Evolutionary conservation across 2,888 invertebrate genomes (phyloP).

Genomic region (Drosophila macrothrix): DNA sequence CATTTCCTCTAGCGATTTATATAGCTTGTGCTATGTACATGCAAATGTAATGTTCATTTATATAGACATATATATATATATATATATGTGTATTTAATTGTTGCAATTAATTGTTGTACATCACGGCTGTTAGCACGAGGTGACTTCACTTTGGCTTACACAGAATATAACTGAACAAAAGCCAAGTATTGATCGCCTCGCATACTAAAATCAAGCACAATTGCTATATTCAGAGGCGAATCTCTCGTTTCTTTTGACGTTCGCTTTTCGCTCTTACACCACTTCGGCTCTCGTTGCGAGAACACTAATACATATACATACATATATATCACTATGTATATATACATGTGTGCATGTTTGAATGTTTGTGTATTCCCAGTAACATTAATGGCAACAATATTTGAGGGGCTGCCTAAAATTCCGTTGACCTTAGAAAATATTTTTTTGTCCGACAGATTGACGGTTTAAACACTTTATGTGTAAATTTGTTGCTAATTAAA

Average conservation of each 20-base stretch:
- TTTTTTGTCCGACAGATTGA: background rate
- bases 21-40: conserved; percentile 7
- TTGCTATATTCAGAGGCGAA: conserved; percentile 22
- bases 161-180: conserved; percentile 58
- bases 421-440: conserved; percentile 2
- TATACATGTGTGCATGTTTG: background rate
- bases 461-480: background rate
- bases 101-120: conserved; percentile 27
- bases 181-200: conserved; percentile 37
- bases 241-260: conserved; percentile 33
- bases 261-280: conserved; percentile 16
- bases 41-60: background rate
- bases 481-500: background rate
- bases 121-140: conserved; percentile 11
- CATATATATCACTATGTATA: background rate
- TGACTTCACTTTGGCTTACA: conserved; percentile 35
- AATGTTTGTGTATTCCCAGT: background rate
- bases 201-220: conserved; percentile 25
- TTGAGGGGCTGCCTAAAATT: background rate
- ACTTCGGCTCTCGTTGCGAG: conserved; percentile 1
- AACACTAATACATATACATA: background rate
- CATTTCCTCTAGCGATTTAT: conserved; percentile 21
- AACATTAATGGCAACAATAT: conserved; percentile 3
- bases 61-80: conserved; percentile 1
- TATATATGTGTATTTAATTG: conserved; percentile 17